Evolutionary conservation across 2,113 vertebrate species (phyloP), one percentile per base, ranked within the genome.

Genomic region (Lepus europaeus): DNA sequence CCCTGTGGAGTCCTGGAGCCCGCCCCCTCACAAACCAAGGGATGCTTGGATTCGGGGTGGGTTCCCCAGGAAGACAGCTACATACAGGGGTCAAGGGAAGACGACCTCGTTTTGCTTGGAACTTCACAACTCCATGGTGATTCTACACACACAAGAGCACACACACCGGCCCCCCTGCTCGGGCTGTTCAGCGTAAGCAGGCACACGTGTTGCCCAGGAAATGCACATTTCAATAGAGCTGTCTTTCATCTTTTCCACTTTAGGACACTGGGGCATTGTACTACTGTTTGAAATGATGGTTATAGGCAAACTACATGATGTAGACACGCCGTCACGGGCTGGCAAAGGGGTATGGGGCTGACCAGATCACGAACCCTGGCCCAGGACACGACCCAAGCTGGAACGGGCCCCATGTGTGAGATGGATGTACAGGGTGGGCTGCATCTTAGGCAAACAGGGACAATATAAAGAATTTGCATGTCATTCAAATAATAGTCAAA

Each of bases 41-140:
- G 20, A 68, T 27, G 69, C 51, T 14, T 53, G 19, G 16, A 64
- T 36, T 87, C 72, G 90, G 82, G 27, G 73, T 64, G 82, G 27
- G 73, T 64, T 89, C 53, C 82, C 70, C 49, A 86, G 69, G 81
- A 93, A 89, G 49, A 29, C 23, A 69, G 45, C 17, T 69, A 19
- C 29, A 7, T n/a, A 51, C 23, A 16, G n/a, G 77, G 82, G 69
- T 92, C 72, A 87, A 51, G 87, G 92, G 66, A 87, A 86, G 33
- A 22, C 4, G 31, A 23, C 11, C 56, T 53, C 25, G 8, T 22
- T 59, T 53, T 39, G 36, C 69, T 78, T 19, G 31, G 64, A 89
- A 82, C 56, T 14, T 86, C 27, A 33, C n/a, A 74, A 12, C 86
- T 78, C 78, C 56, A 59, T 59, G 6, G 14, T 6, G 19, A 14